Base-by-base conservation (phyloP, 2,888 invertebrate genomes). In the Agonopterix arenella region DNA sequence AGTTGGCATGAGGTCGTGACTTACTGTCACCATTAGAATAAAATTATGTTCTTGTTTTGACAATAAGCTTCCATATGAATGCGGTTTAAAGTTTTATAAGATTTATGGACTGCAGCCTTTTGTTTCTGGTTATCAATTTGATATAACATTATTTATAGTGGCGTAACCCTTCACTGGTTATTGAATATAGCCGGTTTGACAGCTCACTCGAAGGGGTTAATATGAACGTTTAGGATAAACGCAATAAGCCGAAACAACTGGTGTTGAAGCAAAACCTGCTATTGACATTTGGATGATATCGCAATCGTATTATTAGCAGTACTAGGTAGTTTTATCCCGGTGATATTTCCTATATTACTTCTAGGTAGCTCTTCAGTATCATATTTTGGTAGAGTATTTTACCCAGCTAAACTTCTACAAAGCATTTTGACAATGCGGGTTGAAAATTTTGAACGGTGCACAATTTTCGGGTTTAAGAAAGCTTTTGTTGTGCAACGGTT, bases 401-500 rank as follows among this genome's bases (percentile, higher is more conserved):
- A 10, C 40, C 40, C 10, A 43, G 43, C 13, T 43, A 11, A n/a
- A 43, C 11, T 28, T 28, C 28, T 64, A 75, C 76, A 76, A 78
- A 79, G 75, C 73, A 59, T 67, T 28, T 71, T 73, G 74, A 78
- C 78, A 73, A 88, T 89, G 84, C 88, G 88, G 89, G 88, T 79
- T 66, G 79, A 79, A 77, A 77, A 78, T 80, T 76, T 76, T 76
- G 76, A 80, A 75, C 83, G 81, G 73, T 81, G 80, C 76, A 86
- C 85, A 84, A 82, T 85, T 86, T 88, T 86, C 83, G 85, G 83
- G 79, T 80, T 83, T 80, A 86, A 86, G 86, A 84, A 79, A 80
- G 79, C 83, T 81, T 81, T 89, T 89, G 88, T 88, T 86, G 89
- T 89, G 88, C 89, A 89, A 89, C 83, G 83, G 81, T 82, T 83